Base-by-base conservation (phyloP, 2,113 vertebrate genomes). In the Balaeniceps rex region DNA sequence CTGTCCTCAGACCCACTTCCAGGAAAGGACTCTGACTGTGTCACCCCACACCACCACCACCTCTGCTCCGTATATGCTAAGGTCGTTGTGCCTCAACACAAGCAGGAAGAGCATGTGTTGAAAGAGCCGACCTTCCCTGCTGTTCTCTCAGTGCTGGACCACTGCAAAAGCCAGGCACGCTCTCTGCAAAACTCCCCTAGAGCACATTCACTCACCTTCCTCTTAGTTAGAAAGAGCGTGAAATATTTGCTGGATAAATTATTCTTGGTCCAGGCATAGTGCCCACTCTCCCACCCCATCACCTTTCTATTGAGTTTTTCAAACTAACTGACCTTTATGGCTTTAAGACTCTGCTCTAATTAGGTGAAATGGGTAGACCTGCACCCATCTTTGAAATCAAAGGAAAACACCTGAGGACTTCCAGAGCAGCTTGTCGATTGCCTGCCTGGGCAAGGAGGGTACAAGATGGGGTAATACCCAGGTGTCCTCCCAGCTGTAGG, bases 1-100 rank as follows among this genome's bases (percentile, higher is more conserved):
- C 76, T 93, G 49, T 94, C 80, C 78, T 97, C 72, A 81, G 88
- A 90, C 66, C n/a, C 68, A 79, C 81, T 97, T 98, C 96, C 97
- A 97, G 95, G 96, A 98, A 98, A 92, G 64, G 58, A 65, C 44
- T 93, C 88, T 76, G 58, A 19, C 16, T 78, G 31, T 92, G 83
- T 93, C 81, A 94, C 23, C 25, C 46, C 52, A 64, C 60, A 77
- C 78, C 5, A 5, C 46, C 90, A 82, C 12, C 44, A 66, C 1
- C 34, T 90, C 85, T 94, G 6, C 46, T 64, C 34, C 9, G 8
- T 57, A 47, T 42, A 54, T 74, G 49, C 22, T 76, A 60, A 85
- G 63, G 81, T 58, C 25, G 2, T 22, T 71, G 40, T 75, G 42
- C 44, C 34, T 82, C 60, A 82, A 11, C 29, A 65, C 36, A 54